Base-by-base conservation (phyloP, 2,888 invertebrate genomes). In the Abrostola tripartita region DNA sequence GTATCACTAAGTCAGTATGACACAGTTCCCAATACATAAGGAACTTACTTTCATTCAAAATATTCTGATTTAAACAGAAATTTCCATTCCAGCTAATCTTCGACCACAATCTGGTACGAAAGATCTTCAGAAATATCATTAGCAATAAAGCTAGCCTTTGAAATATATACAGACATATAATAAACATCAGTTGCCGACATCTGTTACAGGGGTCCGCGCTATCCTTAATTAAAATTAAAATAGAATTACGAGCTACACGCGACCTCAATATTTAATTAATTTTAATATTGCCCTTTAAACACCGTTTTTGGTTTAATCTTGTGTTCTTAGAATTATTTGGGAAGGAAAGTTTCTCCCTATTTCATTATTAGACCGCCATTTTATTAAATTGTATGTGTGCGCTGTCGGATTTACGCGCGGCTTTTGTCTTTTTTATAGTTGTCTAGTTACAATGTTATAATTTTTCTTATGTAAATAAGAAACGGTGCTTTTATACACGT, bases 151-250 rank as follows among this genome's bases (percentile, higher is more conserved):
- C 70, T 55, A 65, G 68, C 72, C 61, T 64, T 72, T 74, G 62
- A 77, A 77, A 79, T 74, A 69, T 74, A 73, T 67, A 78, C 72
- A 76, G 74, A 82, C 61, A 71, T 75, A 78, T 81, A 83, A 84
- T 85, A 84, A 81, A 84, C 83, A 87, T 87, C 84, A 83, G 80
- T 85, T 82, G 71, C 80, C 74, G 81, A 85, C 91, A 91, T 90
- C 91, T 91, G 91, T 86, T 88, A 83, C 90, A 81, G 54, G 79
- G 78, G 78, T 72, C 72, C 72, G 44, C 50, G 79, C 77, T 75
- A 79, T 77, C 88, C 85, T 91, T 90, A 90, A 91, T 91, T 92
- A 90, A 90, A 89, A 90, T 89, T 88, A 86, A 89, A 90, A 85
- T 81, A 82, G 83, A 90, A 87, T 90, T 88, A 90, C 84, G 88